Base-by-base conservation (phyloP, 2,888 invertebrate genomes). In the Acrobasis consociella region DNA sequence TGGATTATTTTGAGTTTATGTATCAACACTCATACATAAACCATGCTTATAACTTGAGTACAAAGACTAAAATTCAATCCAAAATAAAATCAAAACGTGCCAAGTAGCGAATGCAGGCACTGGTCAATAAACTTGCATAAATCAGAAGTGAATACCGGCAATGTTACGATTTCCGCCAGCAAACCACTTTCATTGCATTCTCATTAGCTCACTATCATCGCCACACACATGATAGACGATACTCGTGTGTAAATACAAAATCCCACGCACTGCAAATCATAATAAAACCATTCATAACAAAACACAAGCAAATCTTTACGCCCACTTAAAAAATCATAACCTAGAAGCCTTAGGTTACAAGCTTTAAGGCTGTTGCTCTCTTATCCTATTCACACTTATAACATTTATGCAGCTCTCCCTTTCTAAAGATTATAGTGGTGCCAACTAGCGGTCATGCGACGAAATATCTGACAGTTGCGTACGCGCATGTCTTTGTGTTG, bases 391-490 rank as follows among this genome's bases (percentile, higher is more conserved):
- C 74, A 2, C 69, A 65, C 76, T 0, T 52, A 31, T 7, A 8
- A 1, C n/a, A 11, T 31, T 49, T 31, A 5, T 22, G 31, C 17
- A 3, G 8, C 51, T 42, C 1, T 51, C 60, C 42, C 42, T 38
- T 22, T 60, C 53, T 49, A 10, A 55, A 31, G 37, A 3, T n/a
- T 49, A 64, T 52, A 49, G 5, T 49, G 65, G 16, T 87, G 89
- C 86, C 85, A 80, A 70, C 89, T 89, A 76, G 82, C 85, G 91
- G 84, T 75, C 70, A 74, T 69, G 71, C 69, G 67, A 70, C 73
- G 82, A 70, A 87, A 78, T 80, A 76, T 72, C 71, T 89, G 91
- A 91, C 91, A 89, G 85, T 85, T 85, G 90, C 89, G 73, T 74
- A 72, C 68, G 85, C 89, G 89, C 90, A 86, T 86, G 89, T 77